A percentile compares a stretch with the other conserved stretches of the same genome.
phyloP scores from a whole-genome alignment of 2,113 vertebrate species.

The Solea solea region DNA sequence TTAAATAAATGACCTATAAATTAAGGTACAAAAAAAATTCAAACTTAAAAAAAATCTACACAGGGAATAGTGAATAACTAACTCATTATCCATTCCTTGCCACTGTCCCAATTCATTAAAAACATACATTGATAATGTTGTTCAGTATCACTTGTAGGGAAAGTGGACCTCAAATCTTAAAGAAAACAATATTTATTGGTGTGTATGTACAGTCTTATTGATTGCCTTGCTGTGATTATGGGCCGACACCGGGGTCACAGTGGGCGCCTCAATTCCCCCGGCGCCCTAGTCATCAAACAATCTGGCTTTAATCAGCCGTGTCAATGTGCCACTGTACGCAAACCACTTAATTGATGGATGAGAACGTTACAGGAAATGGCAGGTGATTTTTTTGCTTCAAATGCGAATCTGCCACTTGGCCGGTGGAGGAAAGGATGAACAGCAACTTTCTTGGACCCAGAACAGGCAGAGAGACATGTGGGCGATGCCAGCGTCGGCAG shows the following conservation, averaged over 20 bases:
- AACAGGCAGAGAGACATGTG: conserved; percentile 64
- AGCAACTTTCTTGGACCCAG: conserved; percentile 75
- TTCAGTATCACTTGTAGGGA: too few species aligned
- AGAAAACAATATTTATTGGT: conserved; percentile 6
- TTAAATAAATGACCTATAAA: too few species aligned
- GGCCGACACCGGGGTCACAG: conserved; percentile 27
- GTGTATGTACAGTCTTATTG: too few species aligned
- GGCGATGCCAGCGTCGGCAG: conserved; percentile 59
- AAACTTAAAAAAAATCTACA: too few species aligned
- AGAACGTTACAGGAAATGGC: conserved; percentile 89
- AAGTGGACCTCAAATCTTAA: not conserved
- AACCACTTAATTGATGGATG: conserved; percentile 91
- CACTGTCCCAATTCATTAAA: too few species aligned
- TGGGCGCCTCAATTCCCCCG: conserved; percentile 31
- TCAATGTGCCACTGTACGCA: conserved; percentile 82
- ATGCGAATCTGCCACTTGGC: conserved; percentile 84
- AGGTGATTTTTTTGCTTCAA: conserved; percentile 89
- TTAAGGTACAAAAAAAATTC: too few species aligned
- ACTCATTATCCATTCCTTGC: too few species aligned
- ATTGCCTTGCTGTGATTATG: conserved; percentile 39
- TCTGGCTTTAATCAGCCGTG: conserved; percentile 80
- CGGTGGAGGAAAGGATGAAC: conserved; percentile 57
- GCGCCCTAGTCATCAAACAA: conserved; percentile 56
- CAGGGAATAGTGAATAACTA: too few species aligned
- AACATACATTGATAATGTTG: too few species aligned